These are phyloP conservation scores for Colostygia pectinataria DNA, from an alignment of 2,888 invertebrate species.

Conservation along the genomic window DNA sequence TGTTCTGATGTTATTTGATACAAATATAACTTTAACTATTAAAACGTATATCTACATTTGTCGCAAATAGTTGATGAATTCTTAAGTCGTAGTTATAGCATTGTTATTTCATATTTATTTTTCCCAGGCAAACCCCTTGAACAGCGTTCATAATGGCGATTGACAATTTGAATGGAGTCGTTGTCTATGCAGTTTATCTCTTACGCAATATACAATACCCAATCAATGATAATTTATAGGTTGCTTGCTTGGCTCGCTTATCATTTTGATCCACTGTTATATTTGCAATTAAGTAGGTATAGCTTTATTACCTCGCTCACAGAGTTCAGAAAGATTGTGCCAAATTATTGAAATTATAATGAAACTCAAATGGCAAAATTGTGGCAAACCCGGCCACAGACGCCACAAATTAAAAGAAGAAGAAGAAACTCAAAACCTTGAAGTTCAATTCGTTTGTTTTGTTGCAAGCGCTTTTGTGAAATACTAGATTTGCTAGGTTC, in stretches of 20 bases:
- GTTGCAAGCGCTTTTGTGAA: slow-evolving; percentile 34
- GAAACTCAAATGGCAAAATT: no score
- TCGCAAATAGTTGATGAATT: neutral
- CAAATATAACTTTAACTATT: no score
- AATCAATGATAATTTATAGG: slow-evolving; percentile 15
- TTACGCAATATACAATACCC: slow-evolving; percentile 3
- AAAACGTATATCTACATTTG: no score
- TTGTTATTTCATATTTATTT: neutral
- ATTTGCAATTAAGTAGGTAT: neutral
- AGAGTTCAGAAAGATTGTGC: slow-evolving; percentile 18
- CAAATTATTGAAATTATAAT: slow-evolving; percentile 31
- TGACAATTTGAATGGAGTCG: slow-evolving; percentile 3
- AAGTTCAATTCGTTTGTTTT: slow-evolving; percentile 36
- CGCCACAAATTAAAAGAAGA: no score
- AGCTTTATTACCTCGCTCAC: slow-evolving; percentile 5
- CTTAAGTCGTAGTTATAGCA: neutral
- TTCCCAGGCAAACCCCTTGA: neutral
- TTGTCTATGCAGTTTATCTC: slow-evolving; percentile 1
- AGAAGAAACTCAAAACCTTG: slow-evolving; percentile 38
- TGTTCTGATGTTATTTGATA: no score
- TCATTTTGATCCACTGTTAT: slow-evolving; percentile 4
- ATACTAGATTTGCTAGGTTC: slow-evolving; percentile 27
- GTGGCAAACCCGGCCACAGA: no score
- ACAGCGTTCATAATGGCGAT: neutral
- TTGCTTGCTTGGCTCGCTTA: slow-evolving; percentile 13